Percentiles rank a stretch among this genome's conserved stretches.
phyloP scores from a whole-genome alignment of 2,113 vertebrate genomes.

The Microtus montanus region DNA sequence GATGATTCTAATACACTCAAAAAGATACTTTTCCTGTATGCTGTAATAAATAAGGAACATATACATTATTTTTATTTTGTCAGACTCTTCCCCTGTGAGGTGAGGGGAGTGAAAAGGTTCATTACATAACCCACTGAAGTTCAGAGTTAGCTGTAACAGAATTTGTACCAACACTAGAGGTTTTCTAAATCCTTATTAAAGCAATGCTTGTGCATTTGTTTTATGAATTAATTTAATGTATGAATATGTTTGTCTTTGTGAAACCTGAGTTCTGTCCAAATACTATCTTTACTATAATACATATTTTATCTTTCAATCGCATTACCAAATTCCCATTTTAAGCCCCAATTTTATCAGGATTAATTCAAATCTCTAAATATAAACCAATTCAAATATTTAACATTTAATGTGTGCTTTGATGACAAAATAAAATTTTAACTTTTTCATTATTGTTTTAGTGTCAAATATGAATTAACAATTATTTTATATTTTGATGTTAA shows the following conservation, averaged over 20 bases:
- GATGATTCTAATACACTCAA: background rate
- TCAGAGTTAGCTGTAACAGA: background rate
- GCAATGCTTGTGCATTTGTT: background rate
- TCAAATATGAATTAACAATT: background rate
- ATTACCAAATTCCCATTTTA: constrained; percentile 38
- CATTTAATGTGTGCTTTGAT: background rate
- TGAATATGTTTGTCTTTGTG: background rate
- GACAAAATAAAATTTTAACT: background rate
- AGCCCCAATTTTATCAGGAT: background rate
- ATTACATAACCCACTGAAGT: background rate
- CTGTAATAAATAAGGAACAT: background rate
- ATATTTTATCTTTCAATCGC: background rate
- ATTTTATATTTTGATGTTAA: background rate
- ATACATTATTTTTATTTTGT: background rate
- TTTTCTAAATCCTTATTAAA: background rate
- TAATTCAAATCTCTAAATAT: background rate
- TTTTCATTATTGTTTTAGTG: background rate
- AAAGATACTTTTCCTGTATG: background rate
- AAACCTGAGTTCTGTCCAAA: background rate
- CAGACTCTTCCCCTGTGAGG: background rate
- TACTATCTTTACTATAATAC: background rate
- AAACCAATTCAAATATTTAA: background rate
- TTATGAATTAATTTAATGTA: background rate
- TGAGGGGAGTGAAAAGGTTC: background rate
- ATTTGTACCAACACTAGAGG: background rate